phyloP scores from a whole-genome alignment of 2,888 invertebrate species.

The Gymnocheta viridis region DNA sequence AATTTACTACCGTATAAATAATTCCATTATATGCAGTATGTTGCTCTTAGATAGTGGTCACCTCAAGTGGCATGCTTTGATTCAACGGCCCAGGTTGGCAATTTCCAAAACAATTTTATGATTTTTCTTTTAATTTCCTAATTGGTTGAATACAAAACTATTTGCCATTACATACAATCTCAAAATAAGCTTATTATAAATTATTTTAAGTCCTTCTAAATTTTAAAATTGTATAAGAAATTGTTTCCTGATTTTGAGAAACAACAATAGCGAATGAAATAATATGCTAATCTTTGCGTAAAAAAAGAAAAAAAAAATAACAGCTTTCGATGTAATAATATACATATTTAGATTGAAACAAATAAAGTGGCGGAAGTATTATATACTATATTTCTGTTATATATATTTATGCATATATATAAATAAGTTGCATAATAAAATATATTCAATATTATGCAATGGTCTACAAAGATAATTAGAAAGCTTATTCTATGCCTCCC shows the following conservation, averaged over 20 bases:
- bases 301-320: background rate
- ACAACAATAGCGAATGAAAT: background rate
- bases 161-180: too few species aligned
- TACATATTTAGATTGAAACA: background rate
- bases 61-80: too few species aligned
- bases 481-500: slow-evolving; percentile 58
- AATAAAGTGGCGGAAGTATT: background rate
- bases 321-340: background rate
- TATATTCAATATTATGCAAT: slow-evolving; percentile 55
- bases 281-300: slow-evolving; percentile 14
- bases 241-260: slow-evolving; percentile 3
- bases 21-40: too few species aligned
- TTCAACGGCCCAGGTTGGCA: too few species aligned
- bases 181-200: background rate
- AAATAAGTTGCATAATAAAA: slow-evolving; percentile 1
- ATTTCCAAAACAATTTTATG: too few species aligned
- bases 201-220: background rate
- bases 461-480: slow-evolving; percentile 73
- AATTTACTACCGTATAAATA: too few species aligned
- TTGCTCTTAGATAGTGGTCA: too few species aligned
- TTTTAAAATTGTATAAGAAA: background rate
- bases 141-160: too few species aligned
- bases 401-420: background rate
- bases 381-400: too few species aligned
- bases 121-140: too few species aligned